Percentiles rank a stretch among this genome's conserved stretches.
Conservation (phyloP, 2,888 invertebrate genomes). For the Drosophila affinis region DNA sequence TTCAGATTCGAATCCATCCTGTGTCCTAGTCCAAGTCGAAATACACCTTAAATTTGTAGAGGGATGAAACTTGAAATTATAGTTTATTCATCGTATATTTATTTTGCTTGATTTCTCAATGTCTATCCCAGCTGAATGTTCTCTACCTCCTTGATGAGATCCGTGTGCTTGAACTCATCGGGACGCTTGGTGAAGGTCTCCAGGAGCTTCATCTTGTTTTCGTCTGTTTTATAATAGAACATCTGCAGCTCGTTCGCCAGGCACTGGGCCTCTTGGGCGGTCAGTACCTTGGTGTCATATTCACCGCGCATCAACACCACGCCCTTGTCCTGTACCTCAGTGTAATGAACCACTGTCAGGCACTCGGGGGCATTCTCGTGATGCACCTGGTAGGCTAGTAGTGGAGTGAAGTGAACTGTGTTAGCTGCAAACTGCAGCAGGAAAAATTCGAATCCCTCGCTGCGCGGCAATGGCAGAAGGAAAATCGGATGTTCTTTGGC, state of each 20-base stretch:
- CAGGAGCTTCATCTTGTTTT: constrained; percentile 87
- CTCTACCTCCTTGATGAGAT: constrained; percentile 91
- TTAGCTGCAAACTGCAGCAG: constrained; percentile 90
- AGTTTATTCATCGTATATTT: constrained; percentile 4
- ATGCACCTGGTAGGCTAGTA: constrained; percentile 93
- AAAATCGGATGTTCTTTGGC: constrained; percentile 88
- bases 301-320: constrained; percentile 94
- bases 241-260: constrained; percentile 93
- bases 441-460: constrained; percentile 94
- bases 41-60: background rate
- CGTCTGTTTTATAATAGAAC: constrained; percentile 90
- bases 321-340: constrained; percentile 89
- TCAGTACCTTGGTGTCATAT: constrained; percentile 91
- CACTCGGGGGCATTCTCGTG: constrained; percentile 95
- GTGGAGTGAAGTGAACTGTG: constrained; percentile 92
- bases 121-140: constrained; percentile 84
- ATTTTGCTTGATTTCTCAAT: constrained; percentile 9
- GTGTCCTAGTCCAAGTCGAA: constrained; percentile 6
- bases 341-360: constrained; percentile 91
- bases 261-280: constrained; percentile 92
- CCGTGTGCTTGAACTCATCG: constrained; percentile 91
- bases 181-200: constrained; percentile 89
- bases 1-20: constrained; percentile 8
- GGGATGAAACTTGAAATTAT: background rate
- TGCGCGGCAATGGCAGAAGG: constrained; percentile 91